Percentiles rank a stretch among this genome's conserved stretches.
Conservation (phyloP, 2,888 invertebrate species). For the Halocaridina rubra region DNA sequence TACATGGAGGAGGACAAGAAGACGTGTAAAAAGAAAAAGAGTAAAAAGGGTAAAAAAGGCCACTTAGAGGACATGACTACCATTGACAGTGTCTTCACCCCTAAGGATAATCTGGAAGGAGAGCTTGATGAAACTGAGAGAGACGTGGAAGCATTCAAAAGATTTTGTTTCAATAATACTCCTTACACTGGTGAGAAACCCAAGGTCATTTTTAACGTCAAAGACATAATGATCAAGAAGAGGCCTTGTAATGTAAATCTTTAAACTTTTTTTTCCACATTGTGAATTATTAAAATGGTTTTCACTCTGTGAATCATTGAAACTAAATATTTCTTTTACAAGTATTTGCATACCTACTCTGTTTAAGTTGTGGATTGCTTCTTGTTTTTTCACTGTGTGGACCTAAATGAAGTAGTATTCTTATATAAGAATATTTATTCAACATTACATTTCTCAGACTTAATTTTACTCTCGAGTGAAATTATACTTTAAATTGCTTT, state of each 20-base stretch:
- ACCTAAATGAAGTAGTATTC: too few relatives aligned
- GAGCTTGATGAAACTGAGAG: conserved; percentile 66
- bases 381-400: too few relatives aligned
- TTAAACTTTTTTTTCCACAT: neutral
- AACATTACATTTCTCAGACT: too few relatives aligned
- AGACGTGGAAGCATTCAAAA: conserved; percentile 87
- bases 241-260: conserved; percentile 67
- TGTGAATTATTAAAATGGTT: neutral
- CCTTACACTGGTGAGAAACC: conserved; percentile 80
- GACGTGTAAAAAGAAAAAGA: conserved; percentile 64
- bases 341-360: too few relatives aligned
- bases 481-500: too few relatives aligned
- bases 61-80: conserved; percentile 59
- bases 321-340: too few relatives aligned
- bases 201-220: conserved; percentile 80
- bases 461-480: too few relatives aligned
- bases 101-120: conserved; percentile 58
- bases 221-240: conserved; percentile 80
- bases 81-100: conserved; percentile 62
- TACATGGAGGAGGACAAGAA: conserved; percentile 25
- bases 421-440: too few relatives aligned
- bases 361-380: too few relatives aligned
- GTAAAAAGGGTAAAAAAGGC: conserved; percentile 65
- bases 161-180: conserved; percentile 83
- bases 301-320: neutral